These are phyloP conservation scores for Eupithecia centaureata DNA, from an alignment of 2,888 invertebrate species.

Conservation along the genomic window DNA sequence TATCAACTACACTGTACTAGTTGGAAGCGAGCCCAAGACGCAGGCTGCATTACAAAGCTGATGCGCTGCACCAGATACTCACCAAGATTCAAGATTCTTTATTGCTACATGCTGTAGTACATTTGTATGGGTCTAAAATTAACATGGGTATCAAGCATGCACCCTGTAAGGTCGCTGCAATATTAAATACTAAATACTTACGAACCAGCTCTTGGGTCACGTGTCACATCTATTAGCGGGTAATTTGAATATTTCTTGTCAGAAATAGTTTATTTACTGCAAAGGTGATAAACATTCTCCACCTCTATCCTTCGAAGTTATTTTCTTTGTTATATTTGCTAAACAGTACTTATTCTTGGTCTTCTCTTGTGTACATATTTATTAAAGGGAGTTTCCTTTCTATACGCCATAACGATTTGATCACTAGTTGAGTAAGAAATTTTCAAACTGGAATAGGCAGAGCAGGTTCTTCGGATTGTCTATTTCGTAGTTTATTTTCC, in stretches of 20 bases:
- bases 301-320: neutral
- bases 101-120: too few species aligned
- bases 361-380: neutral
- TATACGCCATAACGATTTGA: neutral
- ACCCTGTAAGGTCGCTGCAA: too few species aligned
- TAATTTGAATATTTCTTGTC: neutral
- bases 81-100: too few species aligned
- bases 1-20: too few species aligned
- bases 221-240: too few species aligned
- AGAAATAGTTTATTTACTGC: neutral
- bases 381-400: neutral
- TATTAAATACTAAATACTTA: too few species aligned
- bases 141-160: too few species aligned
- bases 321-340: neutral
- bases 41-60: too few species aligned
- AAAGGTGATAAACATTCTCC: neutral
- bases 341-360: neutral
- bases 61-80: too few species aligned
- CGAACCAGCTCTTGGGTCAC: too few species aligned
- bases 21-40: too few species aligned
- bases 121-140: too few species aligned
- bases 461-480: conserved; percentile 29
- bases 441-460: conserved; percentile 18
- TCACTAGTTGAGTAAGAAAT: conserved; percentile 6
- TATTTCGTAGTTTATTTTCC: conserved; percentile 26